Conservation (phyloP, 2,888 invertebrate genomes). For the Euspilapteryx auroguttella region DNA sequence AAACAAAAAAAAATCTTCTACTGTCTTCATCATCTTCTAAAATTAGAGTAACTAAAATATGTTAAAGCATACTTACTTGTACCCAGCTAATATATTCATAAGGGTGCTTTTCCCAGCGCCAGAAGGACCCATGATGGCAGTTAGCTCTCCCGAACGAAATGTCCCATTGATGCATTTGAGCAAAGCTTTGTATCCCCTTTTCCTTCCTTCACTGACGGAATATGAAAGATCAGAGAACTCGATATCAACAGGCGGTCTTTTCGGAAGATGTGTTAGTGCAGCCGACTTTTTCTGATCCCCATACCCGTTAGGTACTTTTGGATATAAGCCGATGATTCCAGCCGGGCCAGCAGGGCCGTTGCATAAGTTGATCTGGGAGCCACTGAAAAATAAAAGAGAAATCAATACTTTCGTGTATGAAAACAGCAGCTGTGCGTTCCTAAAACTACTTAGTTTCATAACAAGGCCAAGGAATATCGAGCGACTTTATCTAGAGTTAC, state of each 20-base stretch:
- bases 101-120: slow-evolving; percentile 77
- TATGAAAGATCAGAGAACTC: slow-evolving; percentile 87
- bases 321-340: slow-evolving; percentile 53
- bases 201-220: slow-evolving; percentile 82
- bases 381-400: slow-evolving; percentile 46
- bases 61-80: slow-evolving; percentile 68
- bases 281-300: slow-evolving; percentile 74
- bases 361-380: slow-evolving; percentile 74
- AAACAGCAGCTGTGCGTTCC: no score
- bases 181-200: slow-evolving; percentile 82
- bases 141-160: slow-evolving; percentile 87
- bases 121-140: slow-evolving; percentile 96
- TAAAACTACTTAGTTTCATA: no score
- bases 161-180: slow-evolving; percentile 87
- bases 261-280: slow-evolving; percentile 78
- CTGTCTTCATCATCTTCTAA: no score
- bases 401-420: no score
- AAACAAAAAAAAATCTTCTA: neutral
- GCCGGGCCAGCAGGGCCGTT: slow-evolving; percentile 64
- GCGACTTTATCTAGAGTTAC: no score
- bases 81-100: slow-evolving; percentile 87
- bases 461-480: no score
- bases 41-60: no score
- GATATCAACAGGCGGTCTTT: slow-evolving; percentile 86
- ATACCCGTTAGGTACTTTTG: slow-evolving; percentile 74